Conservation (phyloP, 2,888 invertebrate genomes). For the Limulus polyphemus region DNA sequence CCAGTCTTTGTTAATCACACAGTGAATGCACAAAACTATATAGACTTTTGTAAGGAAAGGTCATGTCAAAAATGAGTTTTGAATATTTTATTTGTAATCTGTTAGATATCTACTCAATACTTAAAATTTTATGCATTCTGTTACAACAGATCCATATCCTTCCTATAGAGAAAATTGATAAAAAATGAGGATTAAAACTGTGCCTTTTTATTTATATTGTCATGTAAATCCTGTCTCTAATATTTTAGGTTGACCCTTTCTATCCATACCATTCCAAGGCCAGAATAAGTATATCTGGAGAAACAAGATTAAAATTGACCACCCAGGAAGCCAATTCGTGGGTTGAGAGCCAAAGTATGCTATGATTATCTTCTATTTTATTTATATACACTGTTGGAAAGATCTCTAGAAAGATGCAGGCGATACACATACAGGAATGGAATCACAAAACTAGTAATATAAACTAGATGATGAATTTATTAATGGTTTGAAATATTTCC, state of each 20-base stretch:
- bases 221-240: not conserved
- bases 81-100: too few relatives aligned
- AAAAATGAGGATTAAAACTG: too few relatives aligned
- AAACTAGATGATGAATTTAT: too few relatives aligned
- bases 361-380: not conserved
- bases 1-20: not conserved
- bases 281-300: constrained; percentile 37
- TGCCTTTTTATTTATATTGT: too few relatives aligned
- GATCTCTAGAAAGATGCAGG: not conserved
- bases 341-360: constrained; percentile 50
- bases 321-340: constrained; percentile 67
- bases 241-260: constrained; percentile 52
- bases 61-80: too few relatives aligned
- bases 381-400: not conserved
- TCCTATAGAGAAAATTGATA: too few relatives aligned
- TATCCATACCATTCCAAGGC: constrained; percentile 69
- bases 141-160: too few relatives aligned
- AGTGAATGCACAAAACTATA: not conserved
- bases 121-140: too few relatives aligned
- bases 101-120: too few relatives aligned
- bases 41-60: not conserved
- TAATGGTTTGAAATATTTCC: too few relatives aligned
- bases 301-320: constrained; percentile 66
- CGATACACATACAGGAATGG: not conserved
- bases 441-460: too few relatives aligned